These are phyloP conservation scores for Caprella mutica DNA, from an alignment of 2,888 invertebrate genomes.

Conservation along the genomic window DNA sequence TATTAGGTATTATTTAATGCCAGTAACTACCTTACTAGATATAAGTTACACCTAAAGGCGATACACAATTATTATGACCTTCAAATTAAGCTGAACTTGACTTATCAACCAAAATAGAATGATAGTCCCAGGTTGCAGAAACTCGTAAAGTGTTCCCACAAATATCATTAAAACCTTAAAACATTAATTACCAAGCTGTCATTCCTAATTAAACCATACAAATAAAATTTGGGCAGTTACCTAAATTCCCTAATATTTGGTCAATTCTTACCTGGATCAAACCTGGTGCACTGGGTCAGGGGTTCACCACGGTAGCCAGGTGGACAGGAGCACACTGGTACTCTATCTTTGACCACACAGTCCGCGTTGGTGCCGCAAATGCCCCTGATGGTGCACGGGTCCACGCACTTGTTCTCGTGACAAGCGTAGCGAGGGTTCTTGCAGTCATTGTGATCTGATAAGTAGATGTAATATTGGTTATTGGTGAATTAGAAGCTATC, in stretches of 20 bases:
- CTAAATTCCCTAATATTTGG: not conserved
- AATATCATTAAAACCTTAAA: no score
- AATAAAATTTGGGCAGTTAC: not conserved
- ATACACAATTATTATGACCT: no score
- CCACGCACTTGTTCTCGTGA: constrained; percentile 62
- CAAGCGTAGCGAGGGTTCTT: constrained; percentile 58
- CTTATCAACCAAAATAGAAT: no score
- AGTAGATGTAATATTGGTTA: no score
- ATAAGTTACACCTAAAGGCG: no score
- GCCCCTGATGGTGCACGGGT: constrained; percentile 67
- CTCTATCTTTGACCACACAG: constrained; percentile 55
- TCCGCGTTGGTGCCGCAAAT: constrained; percentile 65
- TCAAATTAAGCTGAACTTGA: no score
- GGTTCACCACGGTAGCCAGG: constrained; percentile 68
- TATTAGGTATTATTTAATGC: no score
- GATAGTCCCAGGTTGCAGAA: no score
- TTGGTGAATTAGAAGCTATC: no score
- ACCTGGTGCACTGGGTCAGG: constrained; percentile 50
- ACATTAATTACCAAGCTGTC: no score
- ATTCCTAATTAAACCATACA: not conserved
- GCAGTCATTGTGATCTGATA: constrained; percentile 61
- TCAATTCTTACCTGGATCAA: constrained; percentile 16
- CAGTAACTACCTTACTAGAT: no score
- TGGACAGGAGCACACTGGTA: constrained; percentile 48
- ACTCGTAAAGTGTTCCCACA: no score